These are phyloP conservation scores for Drosophila miranda DNA, from an alignment of 1,140 invertebrate genomes.

Conservation along the genomic window DNA sequence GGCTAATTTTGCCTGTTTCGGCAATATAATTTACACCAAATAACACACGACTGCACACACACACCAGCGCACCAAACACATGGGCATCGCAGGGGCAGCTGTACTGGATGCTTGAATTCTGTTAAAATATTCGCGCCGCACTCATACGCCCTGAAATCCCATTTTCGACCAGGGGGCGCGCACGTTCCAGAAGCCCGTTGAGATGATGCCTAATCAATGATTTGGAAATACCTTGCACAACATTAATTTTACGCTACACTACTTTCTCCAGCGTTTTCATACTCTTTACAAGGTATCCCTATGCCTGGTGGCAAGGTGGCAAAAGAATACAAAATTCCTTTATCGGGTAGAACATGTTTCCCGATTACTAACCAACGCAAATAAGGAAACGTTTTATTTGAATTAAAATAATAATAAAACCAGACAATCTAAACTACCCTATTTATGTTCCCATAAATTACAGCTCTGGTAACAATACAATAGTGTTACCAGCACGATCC, in stretches of 20 bases:
- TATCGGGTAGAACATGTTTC: too few relatives aligned
- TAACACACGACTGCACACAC: slow-evolving; percentile 73
- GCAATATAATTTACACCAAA: slow-evolving; percentile 79
- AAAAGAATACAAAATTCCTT: too few relatives aligned
- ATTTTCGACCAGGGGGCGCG: slow-evolving; percentile 12
- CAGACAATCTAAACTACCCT: slow-evolving; percentile 8
- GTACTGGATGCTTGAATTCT: slow-evolving; percentile 45
- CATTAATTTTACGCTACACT: slow-evolving; percentile 66
- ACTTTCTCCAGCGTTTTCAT: neutral
- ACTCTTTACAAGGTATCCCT: too few relatives aligned
- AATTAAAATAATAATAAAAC: slow-evolving; percentile 3
- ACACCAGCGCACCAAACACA: slow-evolving; percentile 11
- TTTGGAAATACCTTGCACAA: slow-evolving; percentile 75
- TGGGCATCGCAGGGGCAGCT: slow-evolving; percentile 22
- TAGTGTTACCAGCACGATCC: slow-evolving; percentile 1
- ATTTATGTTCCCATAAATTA: slow-evolving; percentile 18
- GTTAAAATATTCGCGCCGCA: slow-evolving; percentile 55
- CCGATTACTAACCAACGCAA: too few relatives aligned
- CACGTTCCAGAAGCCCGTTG: slow-evolving; percentile 9
- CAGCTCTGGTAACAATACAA: slow-evolving; percentile 4
- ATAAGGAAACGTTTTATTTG: too few relatives aligned
- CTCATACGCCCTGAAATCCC: slow-evolving; percentile 62
- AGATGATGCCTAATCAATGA: slow-evolving; percentile 65
- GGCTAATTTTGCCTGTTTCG: slow-evolving; percentile 77
- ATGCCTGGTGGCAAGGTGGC: too few relatives aligned